Base-by-base conservation (phyloP, 2,888 invertebrate species). In the Agonopterix alstromeriana region DNA sequence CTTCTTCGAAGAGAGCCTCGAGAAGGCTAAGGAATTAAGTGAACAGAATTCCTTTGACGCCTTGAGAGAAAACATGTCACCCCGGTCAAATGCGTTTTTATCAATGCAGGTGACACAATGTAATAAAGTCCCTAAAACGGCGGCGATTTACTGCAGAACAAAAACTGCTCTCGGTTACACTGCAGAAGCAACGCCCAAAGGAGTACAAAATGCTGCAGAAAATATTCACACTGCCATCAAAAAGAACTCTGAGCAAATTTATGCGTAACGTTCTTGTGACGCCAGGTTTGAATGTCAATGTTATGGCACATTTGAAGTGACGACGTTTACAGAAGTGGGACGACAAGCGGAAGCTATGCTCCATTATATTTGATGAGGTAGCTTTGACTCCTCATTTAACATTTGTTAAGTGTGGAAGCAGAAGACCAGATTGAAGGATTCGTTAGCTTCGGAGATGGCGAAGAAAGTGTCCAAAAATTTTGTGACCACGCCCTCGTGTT, bases 331-430 rank as follows among this genome's bases (percentile, higher is more conserved):
- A 14, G 2, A 14, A 14, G 43, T 48, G 53, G 48, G 41, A 48
- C 42, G 11, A 40, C 8, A 45, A 40, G n/a, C 47, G 54, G 45
- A 61, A 53, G 52, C n/a, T 53, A 0, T 61, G 57, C 36, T 48
- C 54, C 0, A 46, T 60, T 11, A 46, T 61, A 1, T 63, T 61
- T 56, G 60, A 63, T 53, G 59, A 61, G 50, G 47, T 61, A 0
- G 42, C 58, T 2, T 35, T 63, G 0, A 51, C 52, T 17, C 53
- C 58, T 11, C 51, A 52, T 44, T 12, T 62, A 0, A 14, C 14
- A 14, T 14, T 14, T n/a, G n/a, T n/a, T n/a, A n/a, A n/a, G n/a
- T 14, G 14, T 14, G 14, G 14, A 14, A 14, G 14, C 14, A 14
- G 14, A 14, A 14, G 14, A 14, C 2, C 14, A 14, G 14, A 14